phyloP scores from a whole-genome alignment of 2,888 invertebrate species.

The Drosophila anceps region DNA sequence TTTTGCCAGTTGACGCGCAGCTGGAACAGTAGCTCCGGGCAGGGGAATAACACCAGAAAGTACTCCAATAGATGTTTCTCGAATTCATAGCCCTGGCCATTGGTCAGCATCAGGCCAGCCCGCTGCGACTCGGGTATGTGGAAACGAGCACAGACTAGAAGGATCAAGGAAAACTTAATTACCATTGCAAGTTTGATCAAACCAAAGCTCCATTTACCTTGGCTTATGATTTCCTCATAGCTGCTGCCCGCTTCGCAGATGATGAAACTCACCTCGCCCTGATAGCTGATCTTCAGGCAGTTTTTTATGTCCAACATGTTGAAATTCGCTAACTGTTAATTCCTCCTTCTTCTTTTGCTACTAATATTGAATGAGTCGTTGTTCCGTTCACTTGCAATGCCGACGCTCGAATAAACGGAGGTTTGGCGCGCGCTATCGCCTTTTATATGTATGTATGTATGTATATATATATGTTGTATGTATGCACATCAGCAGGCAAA shows the following conservation, averaged over 20 bases:
- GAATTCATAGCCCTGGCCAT: slow-evolving; percentile 75
- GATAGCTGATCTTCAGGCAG: slow-evolving; percentile 65
- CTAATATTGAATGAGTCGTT: not conserved
- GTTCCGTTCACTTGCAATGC: slow-evolving; percentile 11
- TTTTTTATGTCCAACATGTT: slow-evolving; percentile 45
- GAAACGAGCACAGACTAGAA: slow-evolving; percentile 48
- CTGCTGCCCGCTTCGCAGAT: slow-evolving; percentile 52
- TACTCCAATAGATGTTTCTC: slow-evolving; percentile 79
- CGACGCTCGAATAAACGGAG: slow-evolving; percentile 46
- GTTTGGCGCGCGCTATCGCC: slow-evolving; percentile 42
- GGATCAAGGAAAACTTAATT: not conserved
- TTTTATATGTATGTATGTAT: slow-evolving; percentile 44
- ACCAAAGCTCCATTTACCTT: slow-evolving; percentile 51
- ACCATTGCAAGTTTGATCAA: slow-evolving; percentile 6
- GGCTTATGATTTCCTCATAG: slow-evolving; percentile 74
- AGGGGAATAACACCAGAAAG: slow-evolving; percentile 80
- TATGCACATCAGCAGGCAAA: slow-evolving; percentile 6
- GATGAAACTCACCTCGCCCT: slow-evolving; percentile 52
- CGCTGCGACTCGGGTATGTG: slow-evolving; percentile 61
- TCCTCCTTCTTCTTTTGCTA: not conserved
- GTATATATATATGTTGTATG: slow-evolving; percentile 44
- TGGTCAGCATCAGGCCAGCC: slow-evolving; percentile 72
- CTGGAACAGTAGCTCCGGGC: slow-evolving; percentile 77
- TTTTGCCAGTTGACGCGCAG: slow-evolving; percentile 70
- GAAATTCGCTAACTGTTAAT: slow-evolving; percentile 25